Percentiles rank a stretch among this genome's conserved stretches.
phyloP scores from a whole-genome alignment of 2,113 vertebrate genomes.

The Albula goreensis region DNA sequence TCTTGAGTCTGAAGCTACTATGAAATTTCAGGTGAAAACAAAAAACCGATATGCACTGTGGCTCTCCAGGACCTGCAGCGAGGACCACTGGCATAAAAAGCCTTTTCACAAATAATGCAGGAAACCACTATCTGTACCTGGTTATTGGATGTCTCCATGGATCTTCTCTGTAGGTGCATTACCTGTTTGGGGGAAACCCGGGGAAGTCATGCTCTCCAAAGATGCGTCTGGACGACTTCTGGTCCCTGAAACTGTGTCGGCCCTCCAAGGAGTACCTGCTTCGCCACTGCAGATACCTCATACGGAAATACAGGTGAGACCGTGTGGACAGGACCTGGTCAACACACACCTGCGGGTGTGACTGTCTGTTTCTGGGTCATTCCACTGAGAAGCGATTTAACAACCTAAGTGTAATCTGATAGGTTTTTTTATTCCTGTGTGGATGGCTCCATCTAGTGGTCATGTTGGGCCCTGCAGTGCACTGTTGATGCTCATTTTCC shows the following conservation, averaged over 20 bases:
- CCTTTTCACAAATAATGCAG: too few species aligned
- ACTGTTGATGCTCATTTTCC: not conserved
- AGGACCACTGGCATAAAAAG: too few species aligned
- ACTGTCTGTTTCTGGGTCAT: not conserved
- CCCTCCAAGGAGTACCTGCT: slow-evolving; percentile 97
- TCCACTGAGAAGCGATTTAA: slow-evolving; percentile 8
- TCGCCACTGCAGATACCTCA: slow-evolving; percentile 97
- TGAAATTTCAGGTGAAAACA: too few species aligned
- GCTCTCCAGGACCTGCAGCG: too few species aligned
- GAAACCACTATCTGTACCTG: not conserved
- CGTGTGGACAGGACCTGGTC: slow-evolving; percentile 30
- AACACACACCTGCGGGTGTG: too few species aligned
- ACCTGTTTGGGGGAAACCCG: slow-evolving; percentile 97
- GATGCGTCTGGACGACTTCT: slow-evolving; percentile 98
- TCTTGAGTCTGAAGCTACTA: too few species aligned
- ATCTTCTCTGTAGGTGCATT: slow-evolving; percentile 81
- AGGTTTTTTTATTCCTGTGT: slow-evolving; percentile 24
- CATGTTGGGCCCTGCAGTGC: slow-evolving; percentile 5
- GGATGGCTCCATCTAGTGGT: slow-evolving; percentile 49
- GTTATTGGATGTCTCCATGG: slow-evolving; percentile 14
- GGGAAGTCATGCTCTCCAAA: slow-evolving; percentile 98
- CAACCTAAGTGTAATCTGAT: not conserved
- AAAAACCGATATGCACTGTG: too few species aligned
- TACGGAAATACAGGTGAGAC: slow-evolving; percentile 89
- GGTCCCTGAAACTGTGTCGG: slow-evolving; percentile 95